Evolutionary conservation across 2,888 invertebrate species (phyloP), one percentile per base, ranked within the genome.

Genomic region (Acleris cristana): DNA sequence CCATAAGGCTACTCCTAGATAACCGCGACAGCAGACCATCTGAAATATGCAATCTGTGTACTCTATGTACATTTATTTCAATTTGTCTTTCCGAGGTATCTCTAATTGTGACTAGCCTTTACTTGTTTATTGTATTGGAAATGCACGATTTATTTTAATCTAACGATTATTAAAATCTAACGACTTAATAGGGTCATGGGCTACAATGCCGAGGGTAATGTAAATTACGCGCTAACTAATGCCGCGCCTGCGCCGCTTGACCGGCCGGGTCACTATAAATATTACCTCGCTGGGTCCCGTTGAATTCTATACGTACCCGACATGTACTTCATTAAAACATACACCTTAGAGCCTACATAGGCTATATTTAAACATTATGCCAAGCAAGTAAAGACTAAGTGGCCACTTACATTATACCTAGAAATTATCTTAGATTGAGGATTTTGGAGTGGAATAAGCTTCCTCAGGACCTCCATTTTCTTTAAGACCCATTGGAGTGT

Each of bases 191-290:
- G 69, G 69, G 69, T 69, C 66, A 69, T 59, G 64, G 57, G 67
- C 65, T 72, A 55, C 70, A 72, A 76, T 71, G 73, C 72, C 64
- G 74, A 77, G 76, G 70, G 76, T 80, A 78, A 80, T 78, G 77
- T 75, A 74, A 70, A 75, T 74, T n/a, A n/a, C 75, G 72, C 76
- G 75, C 76, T 79, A 77, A 78, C 74, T 78, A 75, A 74, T 75
- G 75, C 75, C 73, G 73, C 76, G 73, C 73, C 74, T 75, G 76
- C 76, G 73, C 78, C 81, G 79, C 75, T 75, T 80, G 80, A 80
- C 80, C 81, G 82, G 79, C 72, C 77, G 80, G 84, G 84, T 85
- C 82, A 84, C 83, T 73, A 84, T 85, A 84, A 84, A 85, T 86
- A 86, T 82, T 77, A 75, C 80, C 71, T 74, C 68, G 77, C 75